phyloP scores from a whole-genome alignment of 2,113 vertebrate species.

The Trogon melanurus region DNA sequence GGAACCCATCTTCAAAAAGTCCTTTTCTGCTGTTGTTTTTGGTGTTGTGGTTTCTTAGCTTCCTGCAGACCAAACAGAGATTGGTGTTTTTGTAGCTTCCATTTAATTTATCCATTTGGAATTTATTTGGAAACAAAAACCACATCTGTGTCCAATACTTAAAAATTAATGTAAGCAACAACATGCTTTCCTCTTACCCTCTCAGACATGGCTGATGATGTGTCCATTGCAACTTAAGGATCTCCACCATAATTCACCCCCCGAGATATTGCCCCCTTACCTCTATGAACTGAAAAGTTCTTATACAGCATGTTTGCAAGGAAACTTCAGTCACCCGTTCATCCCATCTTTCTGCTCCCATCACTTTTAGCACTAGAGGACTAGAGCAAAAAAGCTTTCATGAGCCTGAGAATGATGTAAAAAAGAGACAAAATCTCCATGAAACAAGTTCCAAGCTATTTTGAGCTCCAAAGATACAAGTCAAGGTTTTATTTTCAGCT shows the following conservation, averaged over 20 bases:
- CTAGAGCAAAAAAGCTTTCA: background rate
- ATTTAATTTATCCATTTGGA: background rate
- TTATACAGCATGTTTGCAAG: background rate
- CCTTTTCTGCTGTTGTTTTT: background rate
- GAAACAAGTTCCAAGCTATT: background rate
- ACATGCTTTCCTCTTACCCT: background rate
- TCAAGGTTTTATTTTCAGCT: background rate
- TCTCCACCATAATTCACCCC: background rate
- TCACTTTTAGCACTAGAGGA: background rate
- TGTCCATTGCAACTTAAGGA: background rate
- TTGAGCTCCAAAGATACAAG: background rate
- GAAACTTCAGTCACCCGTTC: background rate
- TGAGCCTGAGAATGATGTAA: background rate
- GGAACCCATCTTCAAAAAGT: background rate
- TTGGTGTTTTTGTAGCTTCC: background rate
- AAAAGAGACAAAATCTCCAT: background rate
- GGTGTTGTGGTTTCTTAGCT: background rate
- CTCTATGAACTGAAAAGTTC: background rate
- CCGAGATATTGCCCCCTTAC: background rate
- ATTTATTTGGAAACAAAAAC: background rate
- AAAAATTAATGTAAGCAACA: background rate
- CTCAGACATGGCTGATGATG: background rate
- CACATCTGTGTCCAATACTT: background rate
- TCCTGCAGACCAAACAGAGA: background rate
- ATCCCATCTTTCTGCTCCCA: background rate